Conservation (phyloP, 2,888 invertebrate species). For the Tolmerus cingulatus region DNA sequence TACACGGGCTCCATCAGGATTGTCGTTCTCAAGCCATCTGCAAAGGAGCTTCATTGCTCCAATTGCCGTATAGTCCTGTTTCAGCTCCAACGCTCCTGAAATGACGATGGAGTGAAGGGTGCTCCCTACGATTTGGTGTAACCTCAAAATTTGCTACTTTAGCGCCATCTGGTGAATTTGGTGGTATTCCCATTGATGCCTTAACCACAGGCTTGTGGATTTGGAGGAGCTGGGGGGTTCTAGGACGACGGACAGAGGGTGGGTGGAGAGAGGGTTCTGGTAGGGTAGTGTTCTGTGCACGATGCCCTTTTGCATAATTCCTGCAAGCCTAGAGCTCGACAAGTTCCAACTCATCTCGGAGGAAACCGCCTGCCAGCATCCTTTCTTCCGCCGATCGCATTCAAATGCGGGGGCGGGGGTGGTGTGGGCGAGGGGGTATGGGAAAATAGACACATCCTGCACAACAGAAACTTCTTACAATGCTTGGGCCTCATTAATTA, state of each 20-base stretch:
- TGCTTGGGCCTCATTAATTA: constrained; percentile 43
- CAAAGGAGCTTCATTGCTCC: neutral
- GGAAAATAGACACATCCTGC: constrained; percentile 15
- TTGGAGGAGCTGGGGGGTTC: neutral
- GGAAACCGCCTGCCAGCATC: constrained; percentile 8
- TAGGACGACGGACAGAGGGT: neutral
- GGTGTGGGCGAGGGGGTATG: neutral
- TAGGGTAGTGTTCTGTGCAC: constrained; percentile 8
- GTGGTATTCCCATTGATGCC: constrained; percentile 39
- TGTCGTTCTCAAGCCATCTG: constrained; percentile 16
- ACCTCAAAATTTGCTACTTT: constrained; percentile 40
- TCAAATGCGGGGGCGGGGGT: neutral
- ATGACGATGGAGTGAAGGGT: constrained; percentile 8
- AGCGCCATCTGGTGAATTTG: constrained; percentile 43
- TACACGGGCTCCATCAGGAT: constrained; percentile 17
- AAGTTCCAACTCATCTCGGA: constrained; percentile 18
- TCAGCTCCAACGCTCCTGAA: neutral
- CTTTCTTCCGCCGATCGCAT: constrained; percentile 27
- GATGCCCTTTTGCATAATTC: constrained; percentile 42
- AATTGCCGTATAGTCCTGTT: neutral
- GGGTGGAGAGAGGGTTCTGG: neutral
- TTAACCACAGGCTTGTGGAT: neutral
- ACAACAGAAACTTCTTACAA: constrained; percentile 43
- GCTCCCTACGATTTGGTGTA: constrained; percentile 7
- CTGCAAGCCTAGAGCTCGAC: constrained; percentile 30